Conservation (phyloP, 2,113 vertebrate species). For the Anolis sagrei region DNA sequence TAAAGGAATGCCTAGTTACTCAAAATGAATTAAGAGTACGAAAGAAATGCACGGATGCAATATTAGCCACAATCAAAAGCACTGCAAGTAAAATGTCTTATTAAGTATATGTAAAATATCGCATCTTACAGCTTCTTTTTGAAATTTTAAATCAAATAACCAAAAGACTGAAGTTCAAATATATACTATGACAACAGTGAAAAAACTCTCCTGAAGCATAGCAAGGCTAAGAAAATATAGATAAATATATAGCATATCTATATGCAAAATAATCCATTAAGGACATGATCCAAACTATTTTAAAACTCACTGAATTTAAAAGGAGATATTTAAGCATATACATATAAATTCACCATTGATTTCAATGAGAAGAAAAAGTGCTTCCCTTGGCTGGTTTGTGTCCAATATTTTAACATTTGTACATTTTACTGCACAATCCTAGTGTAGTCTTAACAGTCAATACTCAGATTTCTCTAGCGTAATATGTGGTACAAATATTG, state of each 20-base stretch:
- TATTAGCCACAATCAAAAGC: no score
- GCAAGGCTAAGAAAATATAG: background rate
- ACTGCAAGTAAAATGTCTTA: background rate
- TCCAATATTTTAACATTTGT: background rate
- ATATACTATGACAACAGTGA: background rate
- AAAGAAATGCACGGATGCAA: no score
- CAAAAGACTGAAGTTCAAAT: background rate
- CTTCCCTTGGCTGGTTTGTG: background rate
- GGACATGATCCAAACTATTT: background rate
- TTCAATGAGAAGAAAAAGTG: background rate
- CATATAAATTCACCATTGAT: background rate
- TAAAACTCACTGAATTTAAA: background rate
- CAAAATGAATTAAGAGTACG: no score
- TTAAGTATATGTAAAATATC: background rate
- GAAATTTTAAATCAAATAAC: background rate
- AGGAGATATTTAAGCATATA: background rate
- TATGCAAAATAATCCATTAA: background rate
- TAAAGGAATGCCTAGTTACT: no score
- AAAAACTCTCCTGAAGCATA: background rate
- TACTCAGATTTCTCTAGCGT: background rate
- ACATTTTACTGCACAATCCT: background rate
- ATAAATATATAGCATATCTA: background rate
- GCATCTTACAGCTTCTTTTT: background rate
- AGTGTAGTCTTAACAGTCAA: background rate
- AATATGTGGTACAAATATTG: slow-evolving; percentile 1